A percentile compares a stretch with the other conserved stretches of the same genome.
These are phyloP conservation scores for Microtus oregoni DNA, from an alignment of 2,113 vertebrate species.

Conservation along the genomic window DNA sequence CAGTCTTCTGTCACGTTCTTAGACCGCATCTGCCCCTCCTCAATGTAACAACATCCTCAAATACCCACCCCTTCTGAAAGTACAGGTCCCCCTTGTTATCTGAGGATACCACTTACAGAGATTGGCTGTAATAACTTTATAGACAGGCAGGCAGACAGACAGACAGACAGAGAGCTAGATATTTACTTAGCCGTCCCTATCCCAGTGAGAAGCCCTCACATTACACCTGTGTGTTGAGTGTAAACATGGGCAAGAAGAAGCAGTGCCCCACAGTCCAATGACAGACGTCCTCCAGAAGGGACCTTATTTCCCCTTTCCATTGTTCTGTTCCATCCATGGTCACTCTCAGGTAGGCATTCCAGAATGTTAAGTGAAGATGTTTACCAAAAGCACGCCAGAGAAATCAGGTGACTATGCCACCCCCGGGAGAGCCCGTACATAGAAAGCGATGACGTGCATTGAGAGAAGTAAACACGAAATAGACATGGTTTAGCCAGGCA, in stretches of 20 bases:
- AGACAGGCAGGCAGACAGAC: not conserved
- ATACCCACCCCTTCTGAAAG: no score
- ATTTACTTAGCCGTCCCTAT: not conserved
- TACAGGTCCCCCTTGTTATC: no score
- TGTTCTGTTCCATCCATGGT: not conserved
- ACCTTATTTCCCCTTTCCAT: not conserved
- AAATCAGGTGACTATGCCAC: not conserved
- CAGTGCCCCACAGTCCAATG: not conserved
- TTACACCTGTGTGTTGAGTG: not conserved
- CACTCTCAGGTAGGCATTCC: not conserved
- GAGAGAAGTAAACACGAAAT: not conserved
- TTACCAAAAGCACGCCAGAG: not conserved
- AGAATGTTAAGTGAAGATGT: not conserved
- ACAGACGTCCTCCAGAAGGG: not conserved
- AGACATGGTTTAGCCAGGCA: not conserved
- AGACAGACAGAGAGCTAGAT: no score
- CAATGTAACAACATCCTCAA: no score
- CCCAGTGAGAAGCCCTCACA: constrained; percentile 15
- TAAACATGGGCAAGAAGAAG: not conserved
- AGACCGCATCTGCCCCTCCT: no score
- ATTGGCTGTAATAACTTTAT: not conserved
- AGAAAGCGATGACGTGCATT: not conserved
- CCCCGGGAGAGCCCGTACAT: not conserved
- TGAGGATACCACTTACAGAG: no score
- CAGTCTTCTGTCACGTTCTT: no score